These are phyloP conservation scores for Cladopsammia gracilis DNA, from an alignment of 64 coral and sea anemone genomes.

Conservation along the genomic window DNA sequence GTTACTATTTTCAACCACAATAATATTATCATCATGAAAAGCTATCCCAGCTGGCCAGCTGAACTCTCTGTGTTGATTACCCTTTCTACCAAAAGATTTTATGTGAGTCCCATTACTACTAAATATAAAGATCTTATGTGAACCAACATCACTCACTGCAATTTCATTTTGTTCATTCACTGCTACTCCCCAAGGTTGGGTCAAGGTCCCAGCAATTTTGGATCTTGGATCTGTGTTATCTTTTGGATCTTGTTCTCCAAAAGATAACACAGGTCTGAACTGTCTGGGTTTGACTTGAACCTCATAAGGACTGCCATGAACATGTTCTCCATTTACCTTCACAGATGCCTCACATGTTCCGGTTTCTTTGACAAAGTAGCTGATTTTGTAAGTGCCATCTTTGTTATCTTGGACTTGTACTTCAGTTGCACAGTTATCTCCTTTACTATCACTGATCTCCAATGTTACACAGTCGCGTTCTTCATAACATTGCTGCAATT, in stretches of 20 bases:
- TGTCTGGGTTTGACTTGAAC: too few species aligned
- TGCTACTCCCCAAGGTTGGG: slow-evolving; percentile 5
- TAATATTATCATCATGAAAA: neutral
- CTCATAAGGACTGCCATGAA: too few species aligned
- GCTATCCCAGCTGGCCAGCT: neutral
- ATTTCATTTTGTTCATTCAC: neutral
- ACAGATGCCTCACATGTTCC: too few species aligned
- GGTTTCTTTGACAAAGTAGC: too few species aligned
- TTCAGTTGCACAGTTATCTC: neutral
- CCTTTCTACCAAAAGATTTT: neutral
- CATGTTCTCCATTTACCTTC: too few species aligned
- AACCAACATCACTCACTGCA: neutral
- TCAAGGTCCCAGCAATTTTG: neutral
- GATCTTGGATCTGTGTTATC: too few species aligned
- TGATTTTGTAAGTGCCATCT: too few species aligned
- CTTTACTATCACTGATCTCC: slow-evolving; percentile 1
- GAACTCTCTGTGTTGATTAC: neutral
- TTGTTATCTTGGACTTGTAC: too few species aligned
- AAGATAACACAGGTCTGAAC: too few species aligned
- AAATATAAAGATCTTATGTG: neutral
- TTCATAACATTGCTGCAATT: slow-evolving; percentile 1
- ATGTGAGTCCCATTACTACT: neutral
- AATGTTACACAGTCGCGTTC: neutral
- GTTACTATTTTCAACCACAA: neutral
- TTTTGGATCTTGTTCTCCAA: too few species aligned